These are phyloP conservation scores for Nycticorax nycticorax DNA, from an alignment of 2,113 vertebrate species.

Conservation along the genomic window DNA sequence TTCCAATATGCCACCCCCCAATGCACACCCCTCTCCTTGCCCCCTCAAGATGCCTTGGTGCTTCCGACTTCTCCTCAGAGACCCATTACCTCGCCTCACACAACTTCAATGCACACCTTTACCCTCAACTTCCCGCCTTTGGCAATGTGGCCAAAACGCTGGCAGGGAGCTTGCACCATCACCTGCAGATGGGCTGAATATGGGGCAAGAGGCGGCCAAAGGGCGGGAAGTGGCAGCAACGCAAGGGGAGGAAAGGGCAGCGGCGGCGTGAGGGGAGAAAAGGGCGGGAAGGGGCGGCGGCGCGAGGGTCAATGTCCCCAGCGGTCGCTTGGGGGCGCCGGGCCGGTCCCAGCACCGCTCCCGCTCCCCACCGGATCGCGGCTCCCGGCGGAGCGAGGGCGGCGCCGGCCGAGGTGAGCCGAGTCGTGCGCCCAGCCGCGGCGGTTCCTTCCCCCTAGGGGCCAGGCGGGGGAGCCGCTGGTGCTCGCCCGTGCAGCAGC, in stretches of 20 bases:
- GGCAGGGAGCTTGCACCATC: too few relatives aligned
- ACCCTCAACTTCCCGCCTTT: too few relatives aligned
- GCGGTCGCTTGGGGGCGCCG: background rate
- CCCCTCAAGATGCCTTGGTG: too few relatives aligned
- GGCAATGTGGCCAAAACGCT: too few relatives aligned
- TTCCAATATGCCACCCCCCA: background rate
- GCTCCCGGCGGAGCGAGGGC: background rate
- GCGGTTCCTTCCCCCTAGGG: background rate
- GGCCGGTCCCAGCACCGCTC: too few relatives aligned
- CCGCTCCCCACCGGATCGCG: too few relatives aligned
- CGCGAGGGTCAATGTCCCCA: too few relatives aligned
- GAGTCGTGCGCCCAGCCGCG: background rate
- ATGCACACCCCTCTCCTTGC: too few relatives aligned
- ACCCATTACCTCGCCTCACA: background rate
- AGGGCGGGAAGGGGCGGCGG: background rate
- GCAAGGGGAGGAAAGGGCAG: background rate
- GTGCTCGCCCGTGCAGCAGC: background rate
- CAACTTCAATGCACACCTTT: too few relatives aligned
- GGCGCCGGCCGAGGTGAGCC: background rate
- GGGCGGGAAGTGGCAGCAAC: fast-evolving
- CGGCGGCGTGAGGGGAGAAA: background rate
- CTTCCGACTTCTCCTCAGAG: background rate
- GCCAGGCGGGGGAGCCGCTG: background rate
- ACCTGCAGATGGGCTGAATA: background rate
- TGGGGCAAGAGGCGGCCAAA: background rate